Base-by-base conservation (phyloP, 2,113 vertebrate species). In the Sylvietta virens region DNA sequence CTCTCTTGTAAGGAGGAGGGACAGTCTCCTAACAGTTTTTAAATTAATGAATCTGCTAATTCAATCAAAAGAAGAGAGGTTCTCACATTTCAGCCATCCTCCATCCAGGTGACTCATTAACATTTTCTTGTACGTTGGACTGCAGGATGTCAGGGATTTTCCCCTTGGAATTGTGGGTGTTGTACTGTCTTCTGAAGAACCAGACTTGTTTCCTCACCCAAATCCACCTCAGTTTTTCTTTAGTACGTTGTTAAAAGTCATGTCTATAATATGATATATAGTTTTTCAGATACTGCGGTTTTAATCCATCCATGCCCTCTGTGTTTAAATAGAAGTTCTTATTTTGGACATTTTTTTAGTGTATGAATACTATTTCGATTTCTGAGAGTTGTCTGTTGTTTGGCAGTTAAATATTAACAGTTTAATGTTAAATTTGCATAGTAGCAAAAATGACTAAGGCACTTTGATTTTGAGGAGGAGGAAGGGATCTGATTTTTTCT, bases 391-490 rank as follows among this genome's bases (percentile, higher is more conserved):
- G 40, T 87, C 78, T 93, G 65, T 87, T 94, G 53, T 91, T 95
- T 69, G 70, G 48, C 48, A 90, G 81, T 90, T 82, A 71, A 78
- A 39, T 92, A 89, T 81, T 94, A 95, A 79, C 48, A 76, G 66
- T 88, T 95, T 85, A 69, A 72, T 90, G 70, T 85, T 93, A 85
- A 85, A 93, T 95, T 85, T 94, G 15, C 31, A 48, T 91, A 87
- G 76, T 79, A 69, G 61, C 53, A 79, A 57, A 84, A 81, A 67
- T 69, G 15, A 88, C 44, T 79, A 82, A 84, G 87, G 56, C 31
- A 48, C 9, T 88, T 90, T 5, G 9, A 35, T 86, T 73, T 87
- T 4, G 4, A 33, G 10, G 24, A 74, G 47, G 28, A 71, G 61
- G 62, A 69, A 40, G 44, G 77, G 37, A 60, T 71, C 4, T 50